Evolutionary conservation across 1,140 invertebrate genomes (phyloP).

Genomic region (Apis dorsata): DNA sequence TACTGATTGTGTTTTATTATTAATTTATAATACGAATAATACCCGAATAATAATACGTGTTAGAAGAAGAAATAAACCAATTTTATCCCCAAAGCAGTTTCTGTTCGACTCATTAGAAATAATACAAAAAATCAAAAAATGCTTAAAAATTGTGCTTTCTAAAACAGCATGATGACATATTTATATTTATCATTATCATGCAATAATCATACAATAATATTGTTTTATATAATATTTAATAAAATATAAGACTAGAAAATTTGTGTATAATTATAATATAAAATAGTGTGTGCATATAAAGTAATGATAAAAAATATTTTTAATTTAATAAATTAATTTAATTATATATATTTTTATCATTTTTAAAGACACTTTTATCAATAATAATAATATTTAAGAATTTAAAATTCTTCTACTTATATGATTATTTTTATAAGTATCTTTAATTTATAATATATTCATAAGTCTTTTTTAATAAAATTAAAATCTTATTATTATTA

Average conservation of each 20-base stretch:
- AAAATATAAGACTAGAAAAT: constrained; percentile 68
- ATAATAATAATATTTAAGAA: neutral
- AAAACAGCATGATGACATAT: constrained; percentile 31
- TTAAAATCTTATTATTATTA: neutral
- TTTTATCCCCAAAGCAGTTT: constrained; percentile 43
- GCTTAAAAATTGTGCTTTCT: constrained; percentile 16
- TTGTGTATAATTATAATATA: constrained; percentile 44
- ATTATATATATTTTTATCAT: neutral
- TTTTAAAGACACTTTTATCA: neutral
- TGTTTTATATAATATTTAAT: constrained; percentile 42
- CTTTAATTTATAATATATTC: neutral
- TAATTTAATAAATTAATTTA: neutral
- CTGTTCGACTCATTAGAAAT: constrained; percentile 22
- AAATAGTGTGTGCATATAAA: neutral
- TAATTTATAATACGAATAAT: constrained; percentile 8
- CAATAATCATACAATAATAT: constrained; percentile 39
- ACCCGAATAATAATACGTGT: constrained; percentile 1
- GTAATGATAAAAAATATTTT: constrained; percentile 14
- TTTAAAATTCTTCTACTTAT: constrained; percentile 4
- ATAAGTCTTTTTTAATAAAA: neutral
- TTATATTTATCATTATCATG: constrained; percentile 49
- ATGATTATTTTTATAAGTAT: constrained; percentile 4
- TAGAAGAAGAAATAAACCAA: constrained; percentile 41
- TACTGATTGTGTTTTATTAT: constrained; percentile 19
- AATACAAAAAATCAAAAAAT: constrained; percentile 36